phyloP scores from a whole-genome alignment of 1,140 invertebrate genomes.

The Varroa destructor region DNA sequence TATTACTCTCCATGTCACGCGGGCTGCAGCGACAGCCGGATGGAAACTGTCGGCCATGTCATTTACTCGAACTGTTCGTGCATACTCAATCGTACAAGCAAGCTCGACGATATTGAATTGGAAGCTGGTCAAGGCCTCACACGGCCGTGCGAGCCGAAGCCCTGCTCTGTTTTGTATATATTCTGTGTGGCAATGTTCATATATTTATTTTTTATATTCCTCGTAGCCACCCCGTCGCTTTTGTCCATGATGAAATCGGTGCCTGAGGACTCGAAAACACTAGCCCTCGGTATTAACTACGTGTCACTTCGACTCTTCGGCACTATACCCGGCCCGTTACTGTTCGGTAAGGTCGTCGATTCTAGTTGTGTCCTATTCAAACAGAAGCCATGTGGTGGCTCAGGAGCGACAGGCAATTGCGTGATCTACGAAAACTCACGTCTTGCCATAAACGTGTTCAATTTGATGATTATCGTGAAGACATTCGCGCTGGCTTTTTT shows the following conservation, averaged over 20 bases:
- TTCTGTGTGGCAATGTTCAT: conserved; percentile 25
- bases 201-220: conserved; percentile 28
- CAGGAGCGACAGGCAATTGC: conserved; percentile 14
- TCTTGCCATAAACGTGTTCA: conserved; percentile 17
- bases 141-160: conserved; percentile 22
- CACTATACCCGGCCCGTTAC: conserved; percentile 19
- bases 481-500: conserved; percentile 23
- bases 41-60: conserved; percentile 5
- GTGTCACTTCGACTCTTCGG: conserved; percentile 22
- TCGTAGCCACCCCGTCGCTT: conserved; percentile 21
- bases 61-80: conserved; percentile 15
- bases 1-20: conserved; percentile 27
- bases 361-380: conserved; percentile 23
- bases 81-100: conserved; percentile 10
- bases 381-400: conserved; percentile 3
- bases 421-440: conserved; percentile 25
- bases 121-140: conserved; percentile 7
- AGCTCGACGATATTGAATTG: conserved; percentile 8
- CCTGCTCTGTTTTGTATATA: conserved; percentile 24
- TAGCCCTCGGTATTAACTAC: conserved; percentile 22
- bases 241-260: conserved; percentile 27
- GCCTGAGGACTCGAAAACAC: conserved; percentile 24
- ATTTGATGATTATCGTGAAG: conserved; percentile 21
- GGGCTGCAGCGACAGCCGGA: not conserved
- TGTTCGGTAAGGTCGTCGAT: conserved; percentile 24